These are phyloP conservation scores for Caenorhabditis zanzibari DNA, from an alignment of 2,888 invertebrate genomes.

Conservation along the genomic window DNA sequence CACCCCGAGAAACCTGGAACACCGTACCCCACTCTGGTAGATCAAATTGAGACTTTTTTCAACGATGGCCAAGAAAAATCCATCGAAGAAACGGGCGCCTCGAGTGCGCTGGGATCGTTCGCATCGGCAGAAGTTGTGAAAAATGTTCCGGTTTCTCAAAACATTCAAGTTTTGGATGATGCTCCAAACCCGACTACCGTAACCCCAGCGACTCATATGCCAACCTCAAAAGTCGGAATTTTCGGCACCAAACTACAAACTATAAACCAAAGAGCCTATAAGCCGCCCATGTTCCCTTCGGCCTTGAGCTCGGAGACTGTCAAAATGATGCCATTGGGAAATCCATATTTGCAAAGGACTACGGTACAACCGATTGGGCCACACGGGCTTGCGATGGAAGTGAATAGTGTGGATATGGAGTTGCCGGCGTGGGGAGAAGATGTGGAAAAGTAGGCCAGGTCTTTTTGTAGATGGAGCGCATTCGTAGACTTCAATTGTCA, in stretches of 20 bases:
- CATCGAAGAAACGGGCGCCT: background rate
- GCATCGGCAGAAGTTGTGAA: constrained; percentile 12
- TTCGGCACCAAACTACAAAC: constrained; percentile 33
- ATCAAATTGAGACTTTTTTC: constrained; percentile 42
- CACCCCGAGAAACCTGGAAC: background rate
- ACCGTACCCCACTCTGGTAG: constrained; percentile 33
- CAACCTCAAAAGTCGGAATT: constrained; percentile 20
- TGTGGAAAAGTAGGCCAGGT: constrained; percentile 21
- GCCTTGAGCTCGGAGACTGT: constrained; percentile 20
- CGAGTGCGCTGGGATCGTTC: constrained; percentile 47
- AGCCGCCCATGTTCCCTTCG: constrained; percentile 45
- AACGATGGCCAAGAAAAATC: constrained; percentile 2
- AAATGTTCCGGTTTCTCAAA: constrained; percentile 22
- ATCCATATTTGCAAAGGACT: constrained; percentile 37
- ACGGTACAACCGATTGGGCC: constrained; percentile 37
- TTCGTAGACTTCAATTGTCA: background rate
- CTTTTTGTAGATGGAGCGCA: background rate
- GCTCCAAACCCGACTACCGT: background rate
- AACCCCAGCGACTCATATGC: background rate
- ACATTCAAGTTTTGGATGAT: constrained; percentile 23
- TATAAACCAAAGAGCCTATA: constrained; percentile 41
- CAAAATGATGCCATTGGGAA: constrained; percentile 13
- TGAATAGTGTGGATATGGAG: constrained; percentile 36
- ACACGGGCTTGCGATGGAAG: constrained; percentile 25
- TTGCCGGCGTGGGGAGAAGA: constrained; percentile 41